Base-by-base conservation (phyloP, 2,888 invertebrate species). In the Lochmaea capreae region DNA sequence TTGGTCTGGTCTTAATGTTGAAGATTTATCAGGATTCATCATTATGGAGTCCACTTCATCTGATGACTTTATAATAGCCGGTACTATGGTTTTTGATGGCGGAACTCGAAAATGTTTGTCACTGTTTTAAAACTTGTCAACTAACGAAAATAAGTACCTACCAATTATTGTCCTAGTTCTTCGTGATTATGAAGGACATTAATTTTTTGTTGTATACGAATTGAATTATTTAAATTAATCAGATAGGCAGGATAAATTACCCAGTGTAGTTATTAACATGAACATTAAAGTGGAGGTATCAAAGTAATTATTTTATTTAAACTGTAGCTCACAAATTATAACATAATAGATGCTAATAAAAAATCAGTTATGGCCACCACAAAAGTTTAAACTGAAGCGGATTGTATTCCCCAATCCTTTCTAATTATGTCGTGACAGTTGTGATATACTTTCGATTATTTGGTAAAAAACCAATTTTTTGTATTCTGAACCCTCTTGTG, bases 1-100 rank as follows among this genome's bases (percentile, higher is more conserved):
- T 68, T 73, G 74, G 62, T 80, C 81, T 79, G 80, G 80, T 80
- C 77, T 79, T 79, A 80, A 80, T 80, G 72, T 80, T 79, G 79
- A 81, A 79, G 78, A 79, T 80, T 81, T 81, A 81, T 81, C 79
- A 77, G 75, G 77, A 79, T 79, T 72, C 77, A 74, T 79, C 78
- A 78, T 80, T 79, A 81, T 71, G 65, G 62, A 71, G 67, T 76
- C 78, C 78, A 77, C 79, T 78, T 77, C 72, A 78, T 73, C 76
- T 79, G 80, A 80, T 79, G 78, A 79, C 79, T 80, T 78, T 81
- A 81, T 81, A 81, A 81, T 81, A 76, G 76, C 81, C 79, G 79
- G 81, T 76, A 77, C 79, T 77, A 81, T 79, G 80, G 71, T 78
- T 54, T 74, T 77, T 78, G 79, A 74, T 72, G 71, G 75, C 79